These are phyloP conservation scores for Drosophila bunnanda DNA, from an alignment of 2,888 invertebrate genomes.

Conservation along the genomic window DNA sequence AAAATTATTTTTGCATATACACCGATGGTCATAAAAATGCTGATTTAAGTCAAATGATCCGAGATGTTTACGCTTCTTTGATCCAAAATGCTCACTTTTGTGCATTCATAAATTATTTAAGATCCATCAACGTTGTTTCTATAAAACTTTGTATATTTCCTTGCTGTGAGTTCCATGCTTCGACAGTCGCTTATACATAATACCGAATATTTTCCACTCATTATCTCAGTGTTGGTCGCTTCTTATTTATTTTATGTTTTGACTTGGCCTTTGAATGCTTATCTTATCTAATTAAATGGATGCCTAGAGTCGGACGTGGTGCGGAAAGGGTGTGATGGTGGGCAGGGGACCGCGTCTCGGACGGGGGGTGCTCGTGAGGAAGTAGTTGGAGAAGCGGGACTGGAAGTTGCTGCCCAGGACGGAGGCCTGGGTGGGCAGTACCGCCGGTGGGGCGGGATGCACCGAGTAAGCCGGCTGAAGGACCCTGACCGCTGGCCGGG, in stretches of 20 bases:
- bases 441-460: constrained; percentile 14
- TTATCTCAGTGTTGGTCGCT: constrained; percentile 43
- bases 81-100: constrained; percentile 20
- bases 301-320: constrained; percentile 58
- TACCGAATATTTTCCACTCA: constrained; percentile 36
- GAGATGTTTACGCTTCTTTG: constrained; percentile 12
- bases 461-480: constrained; percentile 2
- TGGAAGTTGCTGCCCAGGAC: constrained; percentile 13
- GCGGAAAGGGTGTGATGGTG: constrained; percentile 78
- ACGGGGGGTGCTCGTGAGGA: constrained; percentile 64
- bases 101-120: constrained; percentile 40
- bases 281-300: constrained; percentile 58
- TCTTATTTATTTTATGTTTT: constrained; percentile 42
- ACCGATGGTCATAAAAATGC: background rate
- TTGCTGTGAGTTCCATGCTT: constrained; percentile 18
- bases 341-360: constrained; percentile 74
- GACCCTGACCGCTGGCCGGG: constrained; percentile 24
- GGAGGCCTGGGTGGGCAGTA: constrained; percentile 1
- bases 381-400: constrained; percentile 66
- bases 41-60: constrained; percentile 7
- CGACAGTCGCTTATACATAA: constrained; percentile 46
- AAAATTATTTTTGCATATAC: background rate
- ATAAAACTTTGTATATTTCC: constrained; percentile 24
- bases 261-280: constrained; percentile 42
- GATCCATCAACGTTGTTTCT: constrained; percentile 22